phyloP scores from a whole-genome alignment of 2,888 invertebrate genomes.

The Schizotus pectinicornis region DNA sequence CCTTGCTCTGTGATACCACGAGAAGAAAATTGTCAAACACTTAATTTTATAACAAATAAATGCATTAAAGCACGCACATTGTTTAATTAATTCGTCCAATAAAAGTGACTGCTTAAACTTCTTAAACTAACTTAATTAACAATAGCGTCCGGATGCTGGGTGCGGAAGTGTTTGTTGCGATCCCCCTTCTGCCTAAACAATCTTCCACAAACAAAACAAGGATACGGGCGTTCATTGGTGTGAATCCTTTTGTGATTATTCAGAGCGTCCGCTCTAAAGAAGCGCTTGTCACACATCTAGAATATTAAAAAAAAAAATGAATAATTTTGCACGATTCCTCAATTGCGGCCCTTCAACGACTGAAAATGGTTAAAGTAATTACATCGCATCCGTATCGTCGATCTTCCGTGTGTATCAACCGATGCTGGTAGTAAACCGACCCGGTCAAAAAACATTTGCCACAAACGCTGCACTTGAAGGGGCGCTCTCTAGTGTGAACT shows the following conservation, averaged over 20 bases:
- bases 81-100: neutral
- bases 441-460: slow-evolving; percentile 68
- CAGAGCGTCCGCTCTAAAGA: slow-evolving; percentile 68
- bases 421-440: slow-evolving; percentile 69
- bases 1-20: slow-evolving; percentile 7
- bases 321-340: neutral
- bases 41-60: slow-evolving; percentile 2
- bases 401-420: slow-evolving; percentile 68
- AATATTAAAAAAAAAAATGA: slow-evolving; percentile 33
- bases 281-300: slow-evolving; percentile 65
- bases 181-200: slow-evolving; percentile 65
- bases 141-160: slow-evolving; percentile 58
- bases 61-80: neutral
- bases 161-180: slow-evolving; percentile 64
- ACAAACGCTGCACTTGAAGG: slow-evolving; percentile 67
- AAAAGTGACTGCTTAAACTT: neutral
- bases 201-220: slow-evolving; percentile 61
- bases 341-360: neutral
- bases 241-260: slow-evolving; percentile 69
- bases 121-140: slow-evolving; percentile 1
- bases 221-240: slow-evolving; percentile 65
- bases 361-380: slow-evolving; percentile 16
- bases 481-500: slow-evolving; percentile 69
- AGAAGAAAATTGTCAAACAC: slow-evolving; percentile 1
- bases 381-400: slow-evolving; percentile 69